Evolutionary conservation across 2,888 invertebrate species (phyloP).

Genomic region (Cataglyphis rosenhaueri): DNA sequence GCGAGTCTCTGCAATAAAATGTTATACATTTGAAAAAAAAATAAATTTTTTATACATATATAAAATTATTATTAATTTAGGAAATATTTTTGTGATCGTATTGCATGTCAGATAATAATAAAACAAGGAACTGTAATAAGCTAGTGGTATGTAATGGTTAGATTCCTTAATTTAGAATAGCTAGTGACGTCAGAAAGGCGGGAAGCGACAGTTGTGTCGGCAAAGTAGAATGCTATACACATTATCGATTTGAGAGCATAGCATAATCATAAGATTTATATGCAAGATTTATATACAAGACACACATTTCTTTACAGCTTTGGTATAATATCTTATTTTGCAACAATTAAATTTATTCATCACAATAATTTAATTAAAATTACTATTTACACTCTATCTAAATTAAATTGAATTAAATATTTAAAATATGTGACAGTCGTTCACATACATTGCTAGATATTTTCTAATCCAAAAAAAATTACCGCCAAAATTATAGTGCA

Average conservation of each 20-base stretch:
- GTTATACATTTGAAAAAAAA: not conserved
- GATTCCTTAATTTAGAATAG: not conserved
- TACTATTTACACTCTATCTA: not conserved
- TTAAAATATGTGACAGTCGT: not conserved
- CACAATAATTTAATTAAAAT: slow-evolving; percentile 19
- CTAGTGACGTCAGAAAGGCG: not conserved
- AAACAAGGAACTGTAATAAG: not conserved
- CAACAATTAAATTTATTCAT: not conserved
- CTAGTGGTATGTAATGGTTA: no score
- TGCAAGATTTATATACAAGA: not conserved
- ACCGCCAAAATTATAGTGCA: not conserved
- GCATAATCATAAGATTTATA: not conserved
- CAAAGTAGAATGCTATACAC: slow-evolving; percentile 70
- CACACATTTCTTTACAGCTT: not conserved
- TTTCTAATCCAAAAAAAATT: not conserved
- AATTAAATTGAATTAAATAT: not conserved
- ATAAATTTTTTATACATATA: not conserved
- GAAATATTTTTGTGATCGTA: not conserved
- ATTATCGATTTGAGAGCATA: slow-evolving; percentile 73
- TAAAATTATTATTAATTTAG: not conserved
- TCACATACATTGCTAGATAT: not conserved
- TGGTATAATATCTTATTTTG: not conserved
- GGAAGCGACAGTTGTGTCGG: slow-evolving; percentile 69
- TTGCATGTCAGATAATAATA: not conserved
- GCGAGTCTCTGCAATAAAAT: not conserved